Percentiles rank a stretch among this genome's conserved stretches.
Evolutionary conservation across 2,888 invertebrate genomes (phyloP).

Genomic region (Polyploca ridens): DNA sequence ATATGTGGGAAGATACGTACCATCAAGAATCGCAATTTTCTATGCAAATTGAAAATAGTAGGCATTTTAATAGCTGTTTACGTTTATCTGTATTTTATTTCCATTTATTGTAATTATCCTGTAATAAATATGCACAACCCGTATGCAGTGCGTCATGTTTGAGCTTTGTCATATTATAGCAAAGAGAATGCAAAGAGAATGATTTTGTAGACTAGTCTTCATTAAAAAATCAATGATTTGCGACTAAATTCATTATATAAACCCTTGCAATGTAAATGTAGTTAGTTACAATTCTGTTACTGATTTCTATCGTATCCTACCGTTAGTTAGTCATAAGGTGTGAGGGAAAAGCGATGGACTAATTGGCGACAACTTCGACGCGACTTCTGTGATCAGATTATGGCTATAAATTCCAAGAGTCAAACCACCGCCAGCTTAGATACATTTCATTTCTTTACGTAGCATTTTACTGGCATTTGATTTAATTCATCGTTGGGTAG

Average conservation of each 20-base stretch:
- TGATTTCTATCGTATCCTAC: not conserved
- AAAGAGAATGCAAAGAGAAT: no score
- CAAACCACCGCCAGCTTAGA: not conserved
- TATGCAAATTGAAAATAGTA: conserved; percentile 12
- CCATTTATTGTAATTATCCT: not conserved
- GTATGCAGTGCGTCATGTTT: not conserved
- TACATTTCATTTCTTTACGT: no score
- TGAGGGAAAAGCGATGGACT: not conserved
- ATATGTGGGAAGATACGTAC: not conserved
- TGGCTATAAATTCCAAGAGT: not conserved
- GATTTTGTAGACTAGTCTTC: no score
- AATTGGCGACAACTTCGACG: not conserved
- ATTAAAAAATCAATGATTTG: no score
- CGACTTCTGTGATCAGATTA: not conserved
- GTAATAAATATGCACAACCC: not conserved
- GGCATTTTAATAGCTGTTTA: not conserved
- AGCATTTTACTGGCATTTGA: no score
- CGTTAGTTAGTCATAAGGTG: not conserved
- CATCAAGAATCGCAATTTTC: conserved; percentile 25
- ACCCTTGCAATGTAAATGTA: no score
- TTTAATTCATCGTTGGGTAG: no score
- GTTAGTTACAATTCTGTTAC: not conserved
- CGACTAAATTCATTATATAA: no score
- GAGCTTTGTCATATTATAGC: not conserved
- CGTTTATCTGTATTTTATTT: not conserved